Evolutionary conservation across 2,113 vertebrate genomes (phyloP).

Genomic region (Notothenia coriiceps): DNA sequence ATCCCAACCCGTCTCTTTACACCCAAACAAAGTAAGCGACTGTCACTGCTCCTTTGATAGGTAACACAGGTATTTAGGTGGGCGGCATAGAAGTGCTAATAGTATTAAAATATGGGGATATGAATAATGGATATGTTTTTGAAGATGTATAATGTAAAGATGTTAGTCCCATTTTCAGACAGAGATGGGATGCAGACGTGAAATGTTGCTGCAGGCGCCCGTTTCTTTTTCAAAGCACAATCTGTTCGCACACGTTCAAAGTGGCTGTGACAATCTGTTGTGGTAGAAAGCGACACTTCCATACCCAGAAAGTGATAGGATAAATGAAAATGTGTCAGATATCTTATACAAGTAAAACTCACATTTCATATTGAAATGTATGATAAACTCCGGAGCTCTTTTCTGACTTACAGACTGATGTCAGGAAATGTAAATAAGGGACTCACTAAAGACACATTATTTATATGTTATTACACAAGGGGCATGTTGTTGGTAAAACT

Average conservation of each 20-base stretch:
- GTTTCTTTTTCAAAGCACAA: conserved; percentile 77
- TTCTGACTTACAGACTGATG: background rate
- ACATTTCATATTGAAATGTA: conserved; percentile 32
- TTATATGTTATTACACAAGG: background rate
- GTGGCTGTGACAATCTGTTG: conserved; percentile 78
- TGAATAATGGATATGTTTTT: conserved; percentile 93
- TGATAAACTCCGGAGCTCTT: background rate
- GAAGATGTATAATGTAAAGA: conserved; percentile 91
- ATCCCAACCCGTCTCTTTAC: conserved; percentile 31
- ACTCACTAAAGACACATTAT: conserved; percentile 3
- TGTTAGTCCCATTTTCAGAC: conserved; percentile 86
- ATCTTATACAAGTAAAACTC: conserved; percentile 64
- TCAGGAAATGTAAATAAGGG: too few relatives aligned
- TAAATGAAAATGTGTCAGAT: conserved; percentile 76
- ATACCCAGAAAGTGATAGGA: conserved; percentile 66
- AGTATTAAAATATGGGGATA: conserved; percentile 87
- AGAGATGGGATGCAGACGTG: conserved; percentile 85
- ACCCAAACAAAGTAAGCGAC: conserved; percentile 40
- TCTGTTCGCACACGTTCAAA: conserved; percentile 75
- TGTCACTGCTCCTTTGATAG: conserved; percentile 59
- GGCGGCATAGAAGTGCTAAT: conserved; percentile 84
- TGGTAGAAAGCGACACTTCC: conserved; percentile 60
- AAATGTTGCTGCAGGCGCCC: conserved; percentile 78
- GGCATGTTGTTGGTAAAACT: background rate
- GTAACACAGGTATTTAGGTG: conserved; percentile 87